Base-by-base conservation (phyloP, 2,113 vertebrate genomes). In the Pseudolaguvia tuberculata region DNA sequence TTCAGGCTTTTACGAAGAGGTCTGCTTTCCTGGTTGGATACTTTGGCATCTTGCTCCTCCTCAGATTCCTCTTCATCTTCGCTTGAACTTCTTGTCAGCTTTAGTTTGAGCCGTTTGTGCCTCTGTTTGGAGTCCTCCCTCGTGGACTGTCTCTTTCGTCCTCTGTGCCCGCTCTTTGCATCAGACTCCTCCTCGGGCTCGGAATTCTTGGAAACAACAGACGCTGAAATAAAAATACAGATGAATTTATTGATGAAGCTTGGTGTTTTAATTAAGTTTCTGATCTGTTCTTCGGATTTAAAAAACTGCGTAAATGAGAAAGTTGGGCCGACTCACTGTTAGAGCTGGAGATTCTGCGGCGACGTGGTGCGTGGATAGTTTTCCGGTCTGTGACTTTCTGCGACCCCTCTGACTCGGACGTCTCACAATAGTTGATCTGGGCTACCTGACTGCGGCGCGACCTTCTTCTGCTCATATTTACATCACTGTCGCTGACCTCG, bases 401-500 rank as follows among this genome's bases (percentile, higher is more conserved):
- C 14, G 95, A 98, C 75, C 91, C 91, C 10, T 97, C 95, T 0
- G 94, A 97, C 66, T 97, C 96, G 0, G 97, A 95, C n/a, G 96
- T 96, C 86, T 99, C 97, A 3, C 93, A 91, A 72, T 99, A 99
- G 88, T 99, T 98, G 65, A 99, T 96, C 86, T 95, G 92, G 83
- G 94, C 91, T 63, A 90, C 93, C 85, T 93, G 95, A 82, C 96
- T 96, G 70, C 97, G 90, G 79, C 94, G 91, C 55, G 95, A 94
- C 25, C 95, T 89, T 59, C 94, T 92, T 86, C 95, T 90, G 55
- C 93, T 90, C 4, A 92, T 92, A 81, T 98, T 95, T 78, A 91
- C 81, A 53, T 93, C 93, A 45, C 94, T 92, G 8, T 98, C 97
- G 3, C 90, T 92, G 84, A 90, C 88, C 55, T 94, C 91, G 0